A percentile compares a stretch with the other conserved stretches of the same genome.
These are phyloP conservation scores for Mechanitis mazaeus DNA, from an alignment of 2,888 invertebrate genomes.

Conservation along the genomic window DNA sequence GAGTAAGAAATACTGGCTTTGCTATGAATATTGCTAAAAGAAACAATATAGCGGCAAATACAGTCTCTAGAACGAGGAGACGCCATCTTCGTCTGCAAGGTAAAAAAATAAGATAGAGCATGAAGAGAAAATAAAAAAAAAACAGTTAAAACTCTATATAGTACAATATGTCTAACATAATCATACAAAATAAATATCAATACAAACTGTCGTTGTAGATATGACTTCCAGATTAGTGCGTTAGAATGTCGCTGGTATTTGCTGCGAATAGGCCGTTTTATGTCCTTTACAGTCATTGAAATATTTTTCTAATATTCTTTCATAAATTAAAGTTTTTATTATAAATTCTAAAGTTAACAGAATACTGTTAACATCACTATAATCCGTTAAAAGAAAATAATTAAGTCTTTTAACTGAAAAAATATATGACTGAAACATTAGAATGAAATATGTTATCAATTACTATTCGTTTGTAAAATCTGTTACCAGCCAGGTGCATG, in stretches of 20 bases:
- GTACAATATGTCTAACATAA: neutral
- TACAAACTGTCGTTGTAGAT: constrained; percentile 59
- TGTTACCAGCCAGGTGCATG: no score
- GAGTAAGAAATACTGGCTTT: constrained; percentile 58
- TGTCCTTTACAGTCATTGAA: constrained; percentile 17
- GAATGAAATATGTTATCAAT: no score
- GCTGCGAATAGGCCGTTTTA: constrained; percentile 26
- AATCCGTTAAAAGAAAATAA: no score
- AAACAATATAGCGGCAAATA: constrained; percentile 44
- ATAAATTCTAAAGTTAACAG: no score
- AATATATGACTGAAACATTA: no score
- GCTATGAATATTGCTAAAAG: constrained; percentile 45
- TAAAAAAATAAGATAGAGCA: neutral
- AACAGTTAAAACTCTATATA: neutral
- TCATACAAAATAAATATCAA: neutral
- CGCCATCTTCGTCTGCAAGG: constrained; percentile 54
- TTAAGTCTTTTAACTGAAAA: no score
- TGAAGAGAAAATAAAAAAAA: neutral
- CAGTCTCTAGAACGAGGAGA: constrained; percentile 40
- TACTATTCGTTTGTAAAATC: no score
- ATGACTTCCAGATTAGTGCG: constrained; percentile 58
- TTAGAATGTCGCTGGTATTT: constrained; percentile 45
- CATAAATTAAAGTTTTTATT: no score
- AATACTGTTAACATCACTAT: no score
- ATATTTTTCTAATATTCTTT: no score